Percentiles rank a stretch among this genome's conserved stretches.
Conservation (phyloP, 2,888 invertebrate genomes). For the Caenorhabditis afra region DNA sequence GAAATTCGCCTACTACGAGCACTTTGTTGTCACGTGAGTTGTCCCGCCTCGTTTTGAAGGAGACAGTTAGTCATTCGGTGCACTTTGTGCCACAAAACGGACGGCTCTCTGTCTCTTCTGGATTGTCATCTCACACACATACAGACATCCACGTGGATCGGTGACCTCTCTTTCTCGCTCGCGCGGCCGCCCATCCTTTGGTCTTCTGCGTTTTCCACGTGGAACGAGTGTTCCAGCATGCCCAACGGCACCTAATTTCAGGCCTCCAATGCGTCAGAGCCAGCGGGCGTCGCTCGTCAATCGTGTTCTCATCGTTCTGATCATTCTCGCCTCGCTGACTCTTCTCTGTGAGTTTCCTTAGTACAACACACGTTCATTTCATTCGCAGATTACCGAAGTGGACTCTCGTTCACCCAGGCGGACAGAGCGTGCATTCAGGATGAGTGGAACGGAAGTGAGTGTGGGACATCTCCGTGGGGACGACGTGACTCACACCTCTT, state of each 20-base stretch:
- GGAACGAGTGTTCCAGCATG: too few species aligned
- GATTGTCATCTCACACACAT: too few species aligned
- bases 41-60: not conserved
- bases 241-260: too few species aligned
- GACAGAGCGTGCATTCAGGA: constrained; percentile 36
- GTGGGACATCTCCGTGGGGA: too few species aligned
- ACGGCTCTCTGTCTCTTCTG: too few species aligned
- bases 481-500: not conserved
- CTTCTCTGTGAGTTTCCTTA: constrained; percentile 25
- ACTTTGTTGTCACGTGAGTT: constrained; percentile 36
- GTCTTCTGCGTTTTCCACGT: too few species aligned
- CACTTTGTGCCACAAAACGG: too few species aligned
- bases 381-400: constrained; percentile 29
- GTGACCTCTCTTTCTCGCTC: too few species aligned
- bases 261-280: constrained; percentile 41
- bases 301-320: constrained; percentile 12
- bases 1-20: constrained; percentile 36
- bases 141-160: too few species aligned
- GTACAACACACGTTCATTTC: too few species aligned
- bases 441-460: constrained; percentile 37
- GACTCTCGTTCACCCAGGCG: not conserved
- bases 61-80: too few species aligned
- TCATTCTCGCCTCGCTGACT: not conserved
- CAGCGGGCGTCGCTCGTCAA: constrained; percentile 28
- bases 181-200: too few species aligned